Evolutionary conservation across 1,140 invertebrate species (phyloP).

Genomic region (Drosophila jambulina): DNA sequence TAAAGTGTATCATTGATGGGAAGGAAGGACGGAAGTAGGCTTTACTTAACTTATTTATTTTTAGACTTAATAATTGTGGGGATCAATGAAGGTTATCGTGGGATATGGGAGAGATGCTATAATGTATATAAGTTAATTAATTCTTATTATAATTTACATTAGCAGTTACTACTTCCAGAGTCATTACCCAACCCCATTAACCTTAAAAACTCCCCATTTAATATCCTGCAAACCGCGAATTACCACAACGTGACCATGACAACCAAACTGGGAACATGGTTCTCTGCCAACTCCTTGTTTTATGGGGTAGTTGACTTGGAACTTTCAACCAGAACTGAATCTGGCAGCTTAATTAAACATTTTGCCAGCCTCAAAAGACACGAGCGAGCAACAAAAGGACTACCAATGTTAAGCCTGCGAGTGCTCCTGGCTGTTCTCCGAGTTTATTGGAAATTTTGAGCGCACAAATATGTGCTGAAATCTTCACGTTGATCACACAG

Average conservation of each 20-base stretch:
- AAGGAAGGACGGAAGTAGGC: slow-evolving; percentile 8
- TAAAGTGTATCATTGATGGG: background rate
- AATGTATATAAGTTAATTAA: no score
- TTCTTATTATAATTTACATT: no score
- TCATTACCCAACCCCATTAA: no score
- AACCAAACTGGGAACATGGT: slow-evolving; percentile 21
- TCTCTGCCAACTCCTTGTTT: background rate
- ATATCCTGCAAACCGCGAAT: slow-evolving; percentile 44
- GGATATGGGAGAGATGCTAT: background rate
- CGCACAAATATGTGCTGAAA: slow-evolving; percentile 45
- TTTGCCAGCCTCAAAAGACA: slow-evolving; percentile 43
- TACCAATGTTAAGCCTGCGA: slow-evolving; percentile 25
- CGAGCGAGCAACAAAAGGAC: slow-evolving; percentile 29
- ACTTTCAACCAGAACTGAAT: slow-evolving; percentile 17
- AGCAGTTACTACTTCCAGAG: background rate
- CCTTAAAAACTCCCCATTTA: slow-evolving; percentile 5
- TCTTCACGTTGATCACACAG: slow-evolving; percentile 14
- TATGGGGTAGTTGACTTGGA: no score
- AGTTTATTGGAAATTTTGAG: slow-evolving; percentile 37
- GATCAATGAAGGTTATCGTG: background rate
- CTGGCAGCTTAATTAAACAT: slow-evolving; percentile 75
- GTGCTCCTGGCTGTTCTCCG: slow-evolving; percentile 7
- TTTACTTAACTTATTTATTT: background rate
- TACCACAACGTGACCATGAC: slow-evolving; percentile 50
- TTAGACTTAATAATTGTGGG: background rate